phyloP scores from a whole-genome alignment of 2,888 invertebrate genomes.

The Himalopsyche kuldschensis region DNA sequence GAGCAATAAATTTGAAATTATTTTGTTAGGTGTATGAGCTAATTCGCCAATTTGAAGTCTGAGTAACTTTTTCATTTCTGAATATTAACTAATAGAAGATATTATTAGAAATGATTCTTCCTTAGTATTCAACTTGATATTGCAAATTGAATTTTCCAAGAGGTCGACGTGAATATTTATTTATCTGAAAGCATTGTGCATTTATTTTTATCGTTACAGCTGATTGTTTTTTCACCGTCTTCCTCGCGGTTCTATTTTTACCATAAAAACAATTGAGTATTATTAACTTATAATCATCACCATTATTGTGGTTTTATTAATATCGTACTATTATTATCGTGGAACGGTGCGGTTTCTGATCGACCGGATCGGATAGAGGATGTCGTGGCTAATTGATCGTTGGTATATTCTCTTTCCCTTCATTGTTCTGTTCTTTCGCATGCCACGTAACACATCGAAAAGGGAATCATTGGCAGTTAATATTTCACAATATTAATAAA shows the following conservation, averaged over 20 bases:
- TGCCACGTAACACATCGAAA: neutral
- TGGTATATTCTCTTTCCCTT: constrained; percentile 31
- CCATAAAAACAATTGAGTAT: neutral
- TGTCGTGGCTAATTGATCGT: constrained; percentile 37
- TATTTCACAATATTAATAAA: too few species aligned
- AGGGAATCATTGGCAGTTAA: neutral
- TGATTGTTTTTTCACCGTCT: neutral
- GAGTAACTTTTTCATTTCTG: too few species aligned
- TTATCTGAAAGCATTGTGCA: too few species aligned
- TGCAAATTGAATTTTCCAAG: too few species aligned
- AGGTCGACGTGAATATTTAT: too few species aligned
- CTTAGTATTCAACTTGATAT: too few species aligned
- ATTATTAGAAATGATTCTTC: too few species aligned
- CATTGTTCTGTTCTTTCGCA: constrained; percentile 25
- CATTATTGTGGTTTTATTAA: neutral
- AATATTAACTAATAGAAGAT: too few species aligned
- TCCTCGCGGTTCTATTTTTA: neutral
- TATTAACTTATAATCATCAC: neutral
- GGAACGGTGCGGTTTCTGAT: neutral
- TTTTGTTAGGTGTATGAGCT: too few species aligned
- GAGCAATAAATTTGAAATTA: too few species aligned
- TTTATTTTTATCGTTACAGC: too few species aligned
- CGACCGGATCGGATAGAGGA: constrained; percentile 29
- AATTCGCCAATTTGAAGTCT: too few species aligned
- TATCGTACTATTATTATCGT: neutral